Evolutionary conservation across 2,113 vertebrate species (phyloP), one percentile per base, ranked within the genome.

Genomic region (Gobius niger): DNA sequence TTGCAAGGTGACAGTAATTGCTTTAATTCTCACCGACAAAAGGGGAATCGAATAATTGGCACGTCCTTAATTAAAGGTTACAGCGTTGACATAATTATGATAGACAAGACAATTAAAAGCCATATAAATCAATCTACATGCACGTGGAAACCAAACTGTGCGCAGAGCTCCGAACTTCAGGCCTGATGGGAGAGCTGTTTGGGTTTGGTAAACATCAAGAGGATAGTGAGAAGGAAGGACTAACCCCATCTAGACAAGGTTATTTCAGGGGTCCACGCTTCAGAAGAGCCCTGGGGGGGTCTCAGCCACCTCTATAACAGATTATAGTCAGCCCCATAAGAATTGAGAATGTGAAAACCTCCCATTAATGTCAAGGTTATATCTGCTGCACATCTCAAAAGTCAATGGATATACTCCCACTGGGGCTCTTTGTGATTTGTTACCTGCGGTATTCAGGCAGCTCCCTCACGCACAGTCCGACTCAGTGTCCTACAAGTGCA

Each of bases 91-190:
- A 53, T 88, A 86, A 90, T 90, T 88, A 87, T 89, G 70, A 90
- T 91, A 90, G 88, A 91, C 89, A 90, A 88, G 85, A 89, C 90
- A 90, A 92, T 93, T 92, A 90, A 89, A 90, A 84, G 82, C 80
- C 82, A 69, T 70, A 78, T 93, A 91, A 92, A 89, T 92, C 78
- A 83, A 84, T 90, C 82, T 81, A 86, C 82, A 84, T 86, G 84
- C 75, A 87, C 82, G 66, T 63, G 64, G 72, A 86, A 86, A 75
- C 83, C n/a, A 54, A 88, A 85, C 84, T 87, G 86, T 75, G 77
- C 64, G 44, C 66, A 69, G 75, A 73, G 74, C 76, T 89, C 84
- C 84, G 76, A 82, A 82, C 78, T 9, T 52, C 70, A 49, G 62
- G 57, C 11, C 67, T 82, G n/a, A n/a, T n/a, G 80, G 77, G 56